Base-by-base conservation (phyloP, 2,888 invertebrate species). In the Litoditis marina region DNA sequence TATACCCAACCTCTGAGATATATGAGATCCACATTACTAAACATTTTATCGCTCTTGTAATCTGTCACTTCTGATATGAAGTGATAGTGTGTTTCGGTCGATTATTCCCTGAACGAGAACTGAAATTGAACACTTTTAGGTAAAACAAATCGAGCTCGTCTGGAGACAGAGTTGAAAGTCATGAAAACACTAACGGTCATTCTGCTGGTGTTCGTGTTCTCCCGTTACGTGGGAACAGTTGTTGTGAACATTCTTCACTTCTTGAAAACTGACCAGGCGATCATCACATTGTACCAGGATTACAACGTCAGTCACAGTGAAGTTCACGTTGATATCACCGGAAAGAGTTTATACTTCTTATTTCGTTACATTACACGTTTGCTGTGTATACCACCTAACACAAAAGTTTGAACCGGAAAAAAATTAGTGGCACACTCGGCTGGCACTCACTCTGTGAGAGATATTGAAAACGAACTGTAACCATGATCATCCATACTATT, bases 141-240 rank as follows among this genome's bases (percentile, higher is more conserved):
- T 8, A 3, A 25, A 5, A 44, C 44, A 22, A 25, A 25, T 8
- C 3, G 55, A 8, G 28, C 27, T 7, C 54, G 55, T 27, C 25
- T 55, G 39, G 55, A 57, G 19, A 50, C 57, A 31, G 56, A 57
- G 34, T 25, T 31, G 4, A 28, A 39, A 16, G 62, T 57, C 13
- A 50, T 62, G 51, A 56, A 51, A 49, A 39, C 32, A 13, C 50
- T 62, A 2, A 42, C 39, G 34, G 62, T 62, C 16, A 56, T 62
- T 6, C 50, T 62, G 25, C 32, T 62, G 2, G 57, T 62, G 0
- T 62, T 62, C 25, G 44, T 62, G 2, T 56, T 62, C 50, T 47
- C 62, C 27, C 56, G 62, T 22, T 62, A 57, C 31, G 25, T 62
- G 1, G 62, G 62, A 22, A 51, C 51, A 8, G 11, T 62, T n/a